Evolutionary conservation across 2,797 vertebrate genomes (phyloP), one percentile per base, ranked within the genome.

Genomic region (Sebastes melanostomus): DNA sequence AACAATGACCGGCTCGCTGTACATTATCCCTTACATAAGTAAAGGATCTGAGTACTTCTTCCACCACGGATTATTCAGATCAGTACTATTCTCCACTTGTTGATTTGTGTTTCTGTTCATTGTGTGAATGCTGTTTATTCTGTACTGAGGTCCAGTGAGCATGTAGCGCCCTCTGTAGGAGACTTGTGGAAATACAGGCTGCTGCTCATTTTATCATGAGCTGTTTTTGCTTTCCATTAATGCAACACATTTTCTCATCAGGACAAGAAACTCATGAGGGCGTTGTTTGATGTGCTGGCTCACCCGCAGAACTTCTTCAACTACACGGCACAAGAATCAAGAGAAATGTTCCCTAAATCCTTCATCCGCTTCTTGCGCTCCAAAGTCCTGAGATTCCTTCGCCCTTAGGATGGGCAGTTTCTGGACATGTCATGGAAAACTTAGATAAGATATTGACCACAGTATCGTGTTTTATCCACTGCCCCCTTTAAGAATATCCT

Each of bases 281-380:
- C 98, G 0, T 84, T 99, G 85, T 99, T 99, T 92, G 98, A 99
- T 0, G 98, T 99, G 62, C 90, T 99, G 94, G 98, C 98, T 1
- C 97, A 99, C 89, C 98, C 98, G 10, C 98, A 99, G 92, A 99
- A 99, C 94, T 99, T 99, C 92, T 99, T 99, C 94, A 99, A 98
- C 93, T 99, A 99, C 91, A 99, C 98, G 18, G 97, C 97, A 61
- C 98, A 99, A 80, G 98, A 99, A 88, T 99, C 98, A 18, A 95
- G 97, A 92, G 98, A 99, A 94, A 99, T 99, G 98, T 99, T 99
- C 90, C 98, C 98, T 11, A 98, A 98, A 91, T 99, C 98, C 50
- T 99, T 99, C 92, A 99, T 99, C 83, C 95, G 97, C 77, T 96
- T 99, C 85, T 94, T 99, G 65, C 97, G 98, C 61, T 98, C 98